Evolutionary conservation across 1,140 invertebrate species (phyloP), one percentile per base, ranked within the genome.

Genomic region (Gryllus bimaculatus): DNA sequence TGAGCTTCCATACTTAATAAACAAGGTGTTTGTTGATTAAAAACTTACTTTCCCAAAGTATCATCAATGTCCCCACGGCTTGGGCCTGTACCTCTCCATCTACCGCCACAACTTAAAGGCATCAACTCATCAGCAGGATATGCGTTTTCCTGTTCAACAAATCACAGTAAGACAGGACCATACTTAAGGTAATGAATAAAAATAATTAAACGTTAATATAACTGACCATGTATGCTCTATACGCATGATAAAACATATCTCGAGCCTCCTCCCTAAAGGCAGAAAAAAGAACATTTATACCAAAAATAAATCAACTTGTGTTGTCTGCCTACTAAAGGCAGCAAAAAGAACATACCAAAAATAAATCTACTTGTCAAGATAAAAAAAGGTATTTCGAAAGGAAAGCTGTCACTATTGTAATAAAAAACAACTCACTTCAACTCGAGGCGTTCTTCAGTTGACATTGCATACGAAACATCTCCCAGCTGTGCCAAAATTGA

Each of bases 241-340:
- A 99, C n/a, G 95, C 97, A 90, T 99, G 97, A 86, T 96, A 96
- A 86, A 99, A 98, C 96, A 98, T 98, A 83, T 96, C 93, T 75
- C 94, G 88, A 15, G 96, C 92, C 87, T 97, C 92, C 82, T 95
- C 92, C 84, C 94, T 95, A 83, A 89, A 87, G 80, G 81, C 81
- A 80, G 80, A 80, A 82, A 80, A 48, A 78, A 54, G 74, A 78
- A 74, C 47, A 78, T 39, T 39, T 2, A 39, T 39, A 39, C 26
- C 26, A 39, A 39, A 39, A 75, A 26, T 12, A 75, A 75, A 75
- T 15, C 10, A 1, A 21, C 6, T 75, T 26, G 20, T 47, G n/a
- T n/a, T n/a, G n/a, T n/a, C n/a, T n/a, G n/a, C n/a, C n/a, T 73
- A n/a, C 94, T 95, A 83, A 89, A 87, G 80, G 81, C 81, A 80